Conservation (phyloP, 2,888 invertebrate species). For the Melanotus villosus region DNA sequence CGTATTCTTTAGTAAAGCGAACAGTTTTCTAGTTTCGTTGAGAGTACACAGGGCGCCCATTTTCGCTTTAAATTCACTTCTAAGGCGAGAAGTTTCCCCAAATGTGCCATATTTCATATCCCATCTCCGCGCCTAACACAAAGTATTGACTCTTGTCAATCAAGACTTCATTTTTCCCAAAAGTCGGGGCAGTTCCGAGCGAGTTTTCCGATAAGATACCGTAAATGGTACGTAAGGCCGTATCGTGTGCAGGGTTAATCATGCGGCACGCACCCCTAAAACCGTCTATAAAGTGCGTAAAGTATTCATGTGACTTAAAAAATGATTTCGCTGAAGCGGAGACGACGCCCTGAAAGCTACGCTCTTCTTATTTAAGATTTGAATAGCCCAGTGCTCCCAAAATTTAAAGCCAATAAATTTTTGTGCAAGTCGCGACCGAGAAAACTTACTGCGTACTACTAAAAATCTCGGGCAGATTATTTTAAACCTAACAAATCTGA, state of each 20-base stretch:
- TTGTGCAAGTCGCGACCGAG: slow-evolving; percentile 1
- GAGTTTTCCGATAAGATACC: slow-evolving; percentile 26
- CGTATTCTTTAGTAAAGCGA: slow-evolving; percentile 22
- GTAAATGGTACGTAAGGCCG: slow-evolving; percentile 29
- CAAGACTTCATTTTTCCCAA: slow-evolving; percentile 28
- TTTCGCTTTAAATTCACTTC: slow-evolving; percentile 35
- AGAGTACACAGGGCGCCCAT: slow-evolving; percentile 31
- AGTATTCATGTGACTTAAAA: slow-evolving; percentile 27
- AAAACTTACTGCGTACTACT: neutral
- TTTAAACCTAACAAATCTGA: too few species aligned
- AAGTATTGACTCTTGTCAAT: slow-evolving; percentile 37
- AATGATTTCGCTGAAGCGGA: slow-evolving; percentile 14
- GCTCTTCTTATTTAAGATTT: neutral
- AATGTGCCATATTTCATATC: slow-evolving; percentile 33
- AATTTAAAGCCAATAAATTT: slow-evolving; percentile 22
- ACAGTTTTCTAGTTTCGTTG: slow-evolving; percentile 28
- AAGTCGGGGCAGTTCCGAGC: slow-evolving; percentile 17
- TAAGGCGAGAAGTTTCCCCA: slow-evolving; percentile 29
- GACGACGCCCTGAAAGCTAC: slow-evolving; percentile 6
- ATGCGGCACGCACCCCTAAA: slow-evolving; percentile 29
- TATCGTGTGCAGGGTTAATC: slow-evolving; percentile 33
- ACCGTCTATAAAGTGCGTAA: slow-evolving; percentile 23
- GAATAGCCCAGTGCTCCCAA: neutral
- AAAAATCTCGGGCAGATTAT: too few species aligned
- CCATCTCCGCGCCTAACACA: slow-evolving; percentile 18